These are phyloP conservation scores for Bilobella aurantiaca DNA, from an alignment of 1,140 invertebrate species.

Conservation along the genomic window DNA sequence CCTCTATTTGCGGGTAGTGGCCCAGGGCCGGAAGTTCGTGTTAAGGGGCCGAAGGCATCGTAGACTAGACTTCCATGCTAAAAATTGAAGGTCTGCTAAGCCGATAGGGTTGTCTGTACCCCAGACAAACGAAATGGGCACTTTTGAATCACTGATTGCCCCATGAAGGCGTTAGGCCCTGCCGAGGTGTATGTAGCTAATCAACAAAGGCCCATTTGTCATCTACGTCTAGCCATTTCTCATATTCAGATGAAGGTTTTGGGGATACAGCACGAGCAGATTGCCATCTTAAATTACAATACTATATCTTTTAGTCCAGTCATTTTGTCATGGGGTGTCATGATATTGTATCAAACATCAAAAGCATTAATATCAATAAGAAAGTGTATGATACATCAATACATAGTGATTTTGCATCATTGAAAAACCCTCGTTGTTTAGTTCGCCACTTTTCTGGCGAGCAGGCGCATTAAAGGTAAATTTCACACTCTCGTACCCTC, in stretches of 20 bases:
- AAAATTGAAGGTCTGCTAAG: not conserved
- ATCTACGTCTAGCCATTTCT: too few relatives aligned
- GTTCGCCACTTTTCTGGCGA: too few relatives aligned
- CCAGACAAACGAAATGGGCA: conserved; percentile 17
- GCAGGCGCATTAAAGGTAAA: too few relatives aligned
- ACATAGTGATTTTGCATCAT: too few relatives aligned
- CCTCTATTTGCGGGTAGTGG: conserved; percentile 24
- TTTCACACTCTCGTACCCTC: too few relatives aligned
- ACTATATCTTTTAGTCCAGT: conserved; percentile 3
- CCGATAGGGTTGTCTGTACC: conserved; percentile 18
- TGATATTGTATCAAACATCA: too few relatives aligned
- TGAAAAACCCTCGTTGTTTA: too few relatives aligned
- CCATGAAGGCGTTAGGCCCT: conserved; percentile 12
- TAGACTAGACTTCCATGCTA: conserved; percentile 7
- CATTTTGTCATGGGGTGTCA: too few relatives aligned
- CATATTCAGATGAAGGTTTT: conserved; percentile 11
- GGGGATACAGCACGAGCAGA: conserved; percentile 15
- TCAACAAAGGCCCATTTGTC: conserved; percentile 21
- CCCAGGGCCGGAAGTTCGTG: conserved; percentile 18
- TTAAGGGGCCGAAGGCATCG: not conserved
- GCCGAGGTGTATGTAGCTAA: conserved; percentile 18
- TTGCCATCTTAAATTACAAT: conserved; percentile 18
- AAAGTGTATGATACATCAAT: too few relatives aligned
- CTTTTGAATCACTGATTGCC: conserved; percentile 18
- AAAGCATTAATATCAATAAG: too few relatives aligned